Conservation (phyloP, 2,797 vertebrate genomes). For the Enoplosus armatus region DNA sequence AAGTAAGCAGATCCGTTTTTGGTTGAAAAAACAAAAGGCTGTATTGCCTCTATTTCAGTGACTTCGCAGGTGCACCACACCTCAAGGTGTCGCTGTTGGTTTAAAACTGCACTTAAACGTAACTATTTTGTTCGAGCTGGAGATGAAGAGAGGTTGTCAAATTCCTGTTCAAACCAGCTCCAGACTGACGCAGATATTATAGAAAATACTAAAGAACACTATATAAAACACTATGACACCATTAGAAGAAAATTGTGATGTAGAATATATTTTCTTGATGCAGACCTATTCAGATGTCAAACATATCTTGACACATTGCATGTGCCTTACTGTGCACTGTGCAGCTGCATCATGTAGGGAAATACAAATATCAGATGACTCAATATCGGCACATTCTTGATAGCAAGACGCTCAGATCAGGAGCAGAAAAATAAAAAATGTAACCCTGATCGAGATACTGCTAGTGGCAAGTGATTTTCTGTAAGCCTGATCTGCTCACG, state of each 20-base stretch:
- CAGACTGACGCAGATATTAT: not conserved
- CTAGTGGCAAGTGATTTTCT: conserved; percentile 40
- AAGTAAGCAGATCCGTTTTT: not conserved
- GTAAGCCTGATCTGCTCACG: conserved; percentile 46
- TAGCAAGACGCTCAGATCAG: conserved; percentile 2
- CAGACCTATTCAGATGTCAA: conserved; percentile 28
- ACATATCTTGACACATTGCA: conserved; percentile 23
- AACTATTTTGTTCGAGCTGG: not conserved
- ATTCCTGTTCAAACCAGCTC: not conserved
- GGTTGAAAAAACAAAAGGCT: not conserved
- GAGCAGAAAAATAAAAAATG: not conserved
- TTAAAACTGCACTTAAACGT: not conserved
- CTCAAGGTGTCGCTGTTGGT: not conserved
- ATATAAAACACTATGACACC: not conserved
- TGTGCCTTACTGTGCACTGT: conserved; percentile 7
- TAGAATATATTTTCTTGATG: conserved; percentile 16
- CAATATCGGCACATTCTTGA: not conserved
- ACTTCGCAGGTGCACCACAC: not conserved
- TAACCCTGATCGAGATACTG: conserved; percentile 34
- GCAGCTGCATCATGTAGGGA: conserved; percentile 37
- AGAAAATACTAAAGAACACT: not conserved
- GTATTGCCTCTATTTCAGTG: not conserved
- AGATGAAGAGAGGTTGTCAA: not conserved
- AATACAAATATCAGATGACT: conserved; percentile 28
- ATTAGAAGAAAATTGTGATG: not conserved